These are phyloP conservation scores for Protosalanx chinensis DNA, from an alignment of 2,797 vertebrate species.

Conservation along the genomic window DNA sequence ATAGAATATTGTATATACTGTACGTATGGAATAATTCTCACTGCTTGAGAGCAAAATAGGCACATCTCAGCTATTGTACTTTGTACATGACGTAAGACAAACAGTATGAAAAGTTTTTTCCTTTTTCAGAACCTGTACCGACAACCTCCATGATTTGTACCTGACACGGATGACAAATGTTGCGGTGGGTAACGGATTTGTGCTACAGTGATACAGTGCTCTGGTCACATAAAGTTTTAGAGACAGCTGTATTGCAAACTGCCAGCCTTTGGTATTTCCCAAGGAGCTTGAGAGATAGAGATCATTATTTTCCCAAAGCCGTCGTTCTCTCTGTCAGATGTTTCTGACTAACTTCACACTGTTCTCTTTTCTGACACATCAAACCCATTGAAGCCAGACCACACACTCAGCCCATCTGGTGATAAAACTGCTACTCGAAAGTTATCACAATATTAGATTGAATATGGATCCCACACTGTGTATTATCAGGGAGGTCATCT, in stretches of 20 bases:
- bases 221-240: constrained; percentile 40
- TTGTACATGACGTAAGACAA: background rate
- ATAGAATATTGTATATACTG: no score
- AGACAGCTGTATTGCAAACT: constrained; percentile 47
- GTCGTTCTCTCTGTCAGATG: constrained; percentile 42
- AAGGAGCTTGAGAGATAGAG: constrained; percentile 45
- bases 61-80: background rate
- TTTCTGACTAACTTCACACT: constrained; percentile 28
- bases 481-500: background rate
- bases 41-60: constrained; percentile 2
- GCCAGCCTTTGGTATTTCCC: constrained; percentile 51
- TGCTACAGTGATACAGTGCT: constrained; percentile 39
- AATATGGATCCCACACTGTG: background rate
- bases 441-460: background rate
- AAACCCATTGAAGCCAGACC: constrained; percentile 5
- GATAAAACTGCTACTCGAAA: background rate
- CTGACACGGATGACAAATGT: constrained; percentile 20
- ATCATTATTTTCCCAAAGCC: constrained; percentile 64
- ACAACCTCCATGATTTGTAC: background rate
- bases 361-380: background rate
- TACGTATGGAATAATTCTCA: no score
- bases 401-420: background rate
- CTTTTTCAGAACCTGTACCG: no score
- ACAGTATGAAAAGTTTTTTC: no score
- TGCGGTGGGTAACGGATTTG: constrained; percentile 49